phyloP scores from a whole-genome alignment of 2,888 invertebrate genomes.

The Cephus pygmeus region DNA sequence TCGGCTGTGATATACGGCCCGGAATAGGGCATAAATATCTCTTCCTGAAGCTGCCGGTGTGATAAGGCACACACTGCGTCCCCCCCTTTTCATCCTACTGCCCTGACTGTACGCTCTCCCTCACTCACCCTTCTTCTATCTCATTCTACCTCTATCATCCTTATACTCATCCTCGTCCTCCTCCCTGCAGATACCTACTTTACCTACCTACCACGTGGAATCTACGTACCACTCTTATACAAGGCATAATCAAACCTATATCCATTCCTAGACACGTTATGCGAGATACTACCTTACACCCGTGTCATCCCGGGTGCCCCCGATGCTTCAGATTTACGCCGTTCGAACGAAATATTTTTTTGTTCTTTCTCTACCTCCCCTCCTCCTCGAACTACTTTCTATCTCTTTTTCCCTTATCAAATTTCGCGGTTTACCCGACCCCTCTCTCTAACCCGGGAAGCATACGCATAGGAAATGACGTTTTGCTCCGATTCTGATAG shows the following conservation, averaged over 20 bases:
- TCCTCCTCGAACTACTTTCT: neutral
- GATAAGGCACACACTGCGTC: neutral
- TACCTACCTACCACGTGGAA: no score
- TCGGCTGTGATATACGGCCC: neutral
- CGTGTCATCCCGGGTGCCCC: neutral
- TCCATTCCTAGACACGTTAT: neutral
- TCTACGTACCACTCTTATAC: neutral
- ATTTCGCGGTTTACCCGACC: neutral
- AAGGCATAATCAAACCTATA: neutral
- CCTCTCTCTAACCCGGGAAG: neutral
- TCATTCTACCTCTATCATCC: neutral
- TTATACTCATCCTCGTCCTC: neutral
- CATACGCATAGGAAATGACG: neutral
- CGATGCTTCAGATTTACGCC: slow-evolving; percentile 2
- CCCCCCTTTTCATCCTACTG: neutral
- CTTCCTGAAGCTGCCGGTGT: neutral
- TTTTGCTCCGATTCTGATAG: neutral
- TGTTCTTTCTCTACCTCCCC: neutral
- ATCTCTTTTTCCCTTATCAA: neutral
- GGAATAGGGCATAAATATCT: slow-evolving; percentile 3
- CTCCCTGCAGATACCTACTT: neutral
- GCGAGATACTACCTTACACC: neutral
- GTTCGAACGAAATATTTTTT: neutral
- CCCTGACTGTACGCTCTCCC: neutral
- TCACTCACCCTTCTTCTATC: neutral